Conservation (phyloP, 2,113 vertebrate species). For the Piaya cayana region DNA sequence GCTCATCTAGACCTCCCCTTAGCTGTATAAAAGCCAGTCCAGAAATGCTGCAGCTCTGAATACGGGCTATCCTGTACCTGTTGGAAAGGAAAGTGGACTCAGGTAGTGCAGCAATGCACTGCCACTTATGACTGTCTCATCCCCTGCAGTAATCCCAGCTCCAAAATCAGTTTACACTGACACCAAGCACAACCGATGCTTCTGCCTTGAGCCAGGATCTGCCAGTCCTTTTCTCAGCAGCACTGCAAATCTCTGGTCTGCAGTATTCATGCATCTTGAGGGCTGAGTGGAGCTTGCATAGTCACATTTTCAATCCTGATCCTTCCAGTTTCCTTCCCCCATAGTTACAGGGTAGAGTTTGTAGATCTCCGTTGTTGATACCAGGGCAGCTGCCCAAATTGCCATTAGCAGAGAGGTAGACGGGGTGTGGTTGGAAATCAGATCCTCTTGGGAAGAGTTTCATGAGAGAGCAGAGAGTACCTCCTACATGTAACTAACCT, state of each 20-base stretch:
- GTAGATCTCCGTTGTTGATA: conserved; percentile 70
- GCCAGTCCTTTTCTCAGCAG: background rate
- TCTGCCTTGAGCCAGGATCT: background rate
- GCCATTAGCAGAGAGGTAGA: conserved; percentile 65
- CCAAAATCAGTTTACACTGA: background rate
- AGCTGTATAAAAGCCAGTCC: background rate
- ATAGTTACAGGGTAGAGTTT: conserved; percentile 69
- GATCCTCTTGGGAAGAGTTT: conserved; percentile 71
- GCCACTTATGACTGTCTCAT: background rate
- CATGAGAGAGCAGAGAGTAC: conserved; percentile 66
- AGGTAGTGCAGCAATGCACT: background rate
- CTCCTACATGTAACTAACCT: conserved; percentile 69
- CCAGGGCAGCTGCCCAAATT: conserved; percentile 71
- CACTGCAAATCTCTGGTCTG: background rate
- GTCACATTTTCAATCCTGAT: conserved; percentile 52
- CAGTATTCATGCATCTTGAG: background rate
- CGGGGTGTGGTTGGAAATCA: conserved; percentile 71
- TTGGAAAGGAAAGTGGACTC: rapidly evolving
- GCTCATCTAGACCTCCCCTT: background rate
- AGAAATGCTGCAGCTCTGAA: background rate
- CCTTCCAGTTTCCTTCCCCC: conserved; percentile 70
- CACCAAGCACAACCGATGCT: background rate
- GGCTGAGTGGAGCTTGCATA: conserved; percentile 21
- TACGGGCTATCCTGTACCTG: background rate
- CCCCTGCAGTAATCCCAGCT: background rate